A percentile compares a stretch with the other conserved stretches of the same genome.
phyloP scores from a whole-genome alignment of 2,888 invertebrate genomes.

The Lutraria lutraria region DNA sequence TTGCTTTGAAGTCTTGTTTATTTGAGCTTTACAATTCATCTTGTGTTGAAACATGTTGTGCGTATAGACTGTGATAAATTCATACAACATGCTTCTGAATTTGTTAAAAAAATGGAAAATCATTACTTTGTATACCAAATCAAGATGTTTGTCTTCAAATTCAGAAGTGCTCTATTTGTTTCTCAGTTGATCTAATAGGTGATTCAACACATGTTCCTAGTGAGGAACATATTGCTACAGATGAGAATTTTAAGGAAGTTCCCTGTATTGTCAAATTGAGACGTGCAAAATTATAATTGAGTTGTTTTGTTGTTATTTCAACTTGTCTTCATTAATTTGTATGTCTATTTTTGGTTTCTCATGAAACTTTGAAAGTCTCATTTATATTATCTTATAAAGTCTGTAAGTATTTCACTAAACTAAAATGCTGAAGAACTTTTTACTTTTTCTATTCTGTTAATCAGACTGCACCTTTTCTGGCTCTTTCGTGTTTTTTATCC shows the following conservation, averaged over 20 bases:
- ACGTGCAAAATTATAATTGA: background rate
- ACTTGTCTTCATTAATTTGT: background rate
- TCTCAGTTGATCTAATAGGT: slow-evolving; percentile 12
- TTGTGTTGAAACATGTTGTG: background rate
- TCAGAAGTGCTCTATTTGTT: slow-evolving; percentile 9
- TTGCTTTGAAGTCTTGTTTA: background rate
- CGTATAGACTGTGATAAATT: background rate
- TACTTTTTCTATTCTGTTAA: no score
- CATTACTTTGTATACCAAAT: slow-evolving; percentile 10
- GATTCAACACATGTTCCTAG: background rate
- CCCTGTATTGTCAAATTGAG: background rate
- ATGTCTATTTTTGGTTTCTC: background rate
- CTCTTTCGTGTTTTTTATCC: background rate
- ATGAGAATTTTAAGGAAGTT: slow-evolving; percentile 8
- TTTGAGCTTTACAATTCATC: background rate
- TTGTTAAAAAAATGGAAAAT: background rate
- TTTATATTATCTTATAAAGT: no score
- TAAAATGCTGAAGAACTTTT: no score
- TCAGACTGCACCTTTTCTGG: no score
- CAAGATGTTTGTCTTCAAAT: slow-evolving; percentile 19
- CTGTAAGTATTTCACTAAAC: no score
- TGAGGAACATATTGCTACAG: background rate
- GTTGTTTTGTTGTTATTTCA: slow-evolving; percentile 6
- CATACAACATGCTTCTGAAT: background rate
- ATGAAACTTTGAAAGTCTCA: no score